Base-by-base conservation (phyloP, 2,797 vertebrate genomes). In the Anabacerthia variegaticeps region DNA sequence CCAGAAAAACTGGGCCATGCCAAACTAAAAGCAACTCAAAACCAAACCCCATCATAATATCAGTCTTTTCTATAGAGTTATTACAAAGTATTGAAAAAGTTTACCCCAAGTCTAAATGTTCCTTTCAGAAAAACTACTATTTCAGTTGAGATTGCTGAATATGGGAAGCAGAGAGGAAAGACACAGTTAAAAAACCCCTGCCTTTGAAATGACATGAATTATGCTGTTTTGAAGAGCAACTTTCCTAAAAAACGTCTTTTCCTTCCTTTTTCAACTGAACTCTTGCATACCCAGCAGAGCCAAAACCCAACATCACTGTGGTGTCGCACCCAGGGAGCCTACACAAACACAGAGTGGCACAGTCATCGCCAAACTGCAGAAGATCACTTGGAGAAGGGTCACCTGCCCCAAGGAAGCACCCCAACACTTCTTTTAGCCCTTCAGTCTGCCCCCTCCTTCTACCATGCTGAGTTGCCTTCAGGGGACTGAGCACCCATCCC, bases 21-120 rank as follows among this genome's bases (percentile, higher is more conserved):
- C 37, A 77, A 89, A 28, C 36, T 67, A 82, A 62, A 78, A 93
- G 67, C 43, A 91, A 73, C 43, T 69, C 24, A 84, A 76, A 92
- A 2, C 24, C 32, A 7, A 51, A 72, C 46, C 1, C 5, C 2
- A 2, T 76, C 21, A 41, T 37, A 69, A 80, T 32, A 63, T 62
- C 18, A 62, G 37, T 51, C 49, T 81, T 56, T 79, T 43, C 39
- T 73, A 32, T 69, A 32, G 28, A 34, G 12, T 44, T 80, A 69
- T 10, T 46, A 65, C 17, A 32, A 69, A 67, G 26, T 19, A 79
- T 2, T 61, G 39, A 58, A 54, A 46, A 85, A 32, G 34, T 63
- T 81, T 74, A 74, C 52, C 52, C 39, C 2, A 13, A 37, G 61
- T 14, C 74, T 62, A 67, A 67, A 63, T 10, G 30, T 17, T 76